These are phyloP conservation scores for Hirtodrosophila duncani DNA, from an alignment of 2,888 invertebrate species.

Conservation along the genomic window DNA sequence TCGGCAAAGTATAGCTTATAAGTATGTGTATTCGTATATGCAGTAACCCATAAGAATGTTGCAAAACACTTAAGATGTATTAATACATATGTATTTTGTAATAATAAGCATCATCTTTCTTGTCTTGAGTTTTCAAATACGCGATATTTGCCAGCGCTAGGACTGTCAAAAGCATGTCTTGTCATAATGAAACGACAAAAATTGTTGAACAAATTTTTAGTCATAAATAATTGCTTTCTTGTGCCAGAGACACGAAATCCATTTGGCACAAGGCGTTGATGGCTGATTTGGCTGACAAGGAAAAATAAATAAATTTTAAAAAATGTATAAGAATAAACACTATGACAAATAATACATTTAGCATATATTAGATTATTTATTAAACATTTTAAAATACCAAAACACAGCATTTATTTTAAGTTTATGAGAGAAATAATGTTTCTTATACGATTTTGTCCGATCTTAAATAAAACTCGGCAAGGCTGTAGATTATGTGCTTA, in stretches of 20 bases:
- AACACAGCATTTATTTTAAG: conserved; percentile 1
- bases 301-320: conserved; percentile 37
- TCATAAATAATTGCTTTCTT: conserved; percentile 24
- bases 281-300: conserved; percentile 51
- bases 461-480: no score
- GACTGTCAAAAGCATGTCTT: conserved; percentile 66
- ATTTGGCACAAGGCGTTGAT: conserved; percentile 63
- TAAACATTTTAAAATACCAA: conserved; percentile 33
- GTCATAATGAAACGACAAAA: conserved; percentile 66
- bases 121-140: conserved; percentile 15
- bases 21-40: conserved; percentile 11
- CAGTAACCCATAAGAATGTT: conserved; percentile 40
- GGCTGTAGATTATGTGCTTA: no score
- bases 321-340: conserved; percentile 6
- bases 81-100: conserved; percentile 3
- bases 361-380: conserved; percentile 51
- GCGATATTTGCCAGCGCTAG: conserved; percentile 50
- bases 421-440: neutral
- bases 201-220: conserved; percentile 32
- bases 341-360: conserved; percentile 43
- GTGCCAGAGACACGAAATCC: conserved; percentile 37
- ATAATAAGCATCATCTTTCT: conserved; percentile 27
- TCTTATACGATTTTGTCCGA: neutral
- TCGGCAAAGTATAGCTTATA: conserved; percentile 14
- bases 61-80: conserved; percentile 59